Percentiles rank a stretch among this genome's conserved stretches.
Evolutionary conservation across 2,113 vertebrate genomes (phyloP).

Genomic region (Malurus alboscapulatus): DNA sequence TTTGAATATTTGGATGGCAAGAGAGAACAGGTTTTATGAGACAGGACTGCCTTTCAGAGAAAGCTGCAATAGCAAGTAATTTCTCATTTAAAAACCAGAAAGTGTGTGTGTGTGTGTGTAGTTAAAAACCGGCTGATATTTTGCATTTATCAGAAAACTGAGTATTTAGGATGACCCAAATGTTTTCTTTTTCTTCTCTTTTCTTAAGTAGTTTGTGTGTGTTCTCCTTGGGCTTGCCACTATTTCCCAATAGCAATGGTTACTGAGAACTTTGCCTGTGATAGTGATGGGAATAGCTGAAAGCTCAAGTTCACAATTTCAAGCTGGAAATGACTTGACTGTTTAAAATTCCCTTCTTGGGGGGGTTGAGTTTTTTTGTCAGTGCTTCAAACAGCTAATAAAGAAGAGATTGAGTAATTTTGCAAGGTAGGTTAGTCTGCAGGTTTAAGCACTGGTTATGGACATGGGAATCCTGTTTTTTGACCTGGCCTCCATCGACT

Average conservation of each 20-base stretch:
- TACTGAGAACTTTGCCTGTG: background rate
- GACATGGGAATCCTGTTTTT: background rate
- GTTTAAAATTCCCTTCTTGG: background rate
- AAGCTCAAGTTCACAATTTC: background rate
- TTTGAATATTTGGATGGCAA: background rate
- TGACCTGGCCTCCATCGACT: background rate
- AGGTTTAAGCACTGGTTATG: background rate
- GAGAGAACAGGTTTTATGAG: background rate
- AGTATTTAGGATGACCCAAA: background rate
- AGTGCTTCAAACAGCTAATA: background rate
- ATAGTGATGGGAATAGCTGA: background rate
- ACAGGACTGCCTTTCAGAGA: background rate
- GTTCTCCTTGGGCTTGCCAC: background rate
- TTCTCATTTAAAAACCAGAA: background rate
- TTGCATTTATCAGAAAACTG: background rate
- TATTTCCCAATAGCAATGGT: background rate
- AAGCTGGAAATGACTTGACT: background rate
- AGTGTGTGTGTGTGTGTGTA: no score
- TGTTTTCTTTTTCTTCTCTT: background rate
- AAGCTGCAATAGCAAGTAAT: background rate
- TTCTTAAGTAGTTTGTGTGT: background rate
- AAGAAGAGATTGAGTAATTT: background rate
- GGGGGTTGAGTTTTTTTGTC: background rate
- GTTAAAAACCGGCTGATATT: background rate
- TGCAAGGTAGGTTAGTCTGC: background rate